Evolutionary conservation across 2,888 invertebrate genomes (phyloP), one percentile per base, ranked within the genome.

Genomic region (Leptogaster cylindrica): DNA sequence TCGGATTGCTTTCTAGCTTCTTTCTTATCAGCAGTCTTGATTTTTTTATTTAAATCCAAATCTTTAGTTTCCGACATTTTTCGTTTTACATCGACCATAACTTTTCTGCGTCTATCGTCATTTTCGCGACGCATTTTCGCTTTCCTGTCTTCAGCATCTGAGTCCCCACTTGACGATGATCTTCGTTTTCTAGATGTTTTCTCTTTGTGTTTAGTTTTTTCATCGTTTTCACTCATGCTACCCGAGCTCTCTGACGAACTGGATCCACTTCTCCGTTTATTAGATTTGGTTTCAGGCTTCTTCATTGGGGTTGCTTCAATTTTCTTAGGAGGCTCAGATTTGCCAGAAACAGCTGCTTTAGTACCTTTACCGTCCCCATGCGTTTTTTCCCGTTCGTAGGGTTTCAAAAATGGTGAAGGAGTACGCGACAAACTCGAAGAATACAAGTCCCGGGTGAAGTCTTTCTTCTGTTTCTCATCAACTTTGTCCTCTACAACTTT

Each of bases 371-470:
- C 14, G 73, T 61, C 79, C 31, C 50, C 52, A 8, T 28, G 46
- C 36, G 50, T 46, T 39, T 68, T 67, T 4, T 77, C 73, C 23
- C 78, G 75, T 74, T 82, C 81, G 68, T 84, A 83, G 16, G 81
- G 76, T 73, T 83, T 89, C 70, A 92, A 87, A 80, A 93, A 92
- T 44, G 93, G 92, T 12, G 93, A 92, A 10, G 93, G 92, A 0
- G 92, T 93, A 71, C 92, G 86, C n/a, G 93, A 93, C 44, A 92
- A 83, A 75, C 92, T 92, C 77, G 86, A 85, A 18, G 89, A 89
- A 77, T 87, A 89, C 76, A 89, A 72, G 68, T 73, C 76, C 50
- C 74, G 73, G 1, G 73, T 71, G 51, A 70, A 65, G 25, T 71
- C 72, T 58, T 72, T 72, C 51, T 73, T 70, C 67, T 20, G 44